A percentile compares a stretch with the other conserved stretches of the same genome.
Conservation (phyloP, 1,140 invertebrate species). For the Luehdorfia chinensis region DNA sequence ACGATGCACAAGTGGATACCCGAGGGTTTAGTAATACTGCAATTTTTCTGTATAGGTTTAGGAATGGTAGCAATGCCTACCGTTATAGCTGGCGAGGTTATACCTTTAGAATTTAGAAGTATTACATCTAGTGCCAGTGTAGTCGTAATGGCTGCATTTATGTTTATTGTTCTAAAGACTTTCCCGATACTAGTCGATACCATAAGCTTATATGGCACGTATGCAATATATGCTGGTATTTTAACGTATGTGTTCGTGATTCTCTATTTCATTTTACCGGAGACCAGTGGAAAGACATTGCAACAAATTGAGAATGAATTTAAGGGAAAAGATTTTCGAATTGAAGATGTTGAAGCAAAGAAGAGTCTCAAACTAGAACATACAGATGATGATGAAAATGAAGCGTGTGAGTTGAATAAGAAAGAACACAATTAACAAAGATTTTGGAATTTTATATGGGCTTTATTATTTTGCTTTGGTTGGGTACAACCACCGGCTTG, state of each 20-base stretch:
- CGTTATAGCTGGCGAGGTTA: slow-evolving; percentile 39
- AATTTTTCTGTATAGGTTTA: slow-evolving; percentile 29
- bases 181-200: slow-evolving; percentile 28
- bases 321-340: slow-evolving; percentile 8
- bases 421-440: not conserved
- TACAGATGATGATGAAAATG: not conserved
- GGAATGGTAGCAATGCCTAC: slow-evolving; percentile 33
- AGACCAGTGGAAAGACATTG: slow-evolving; percentile 52
- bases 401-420: not conserved
- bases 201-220: slow-evolving; percentile 41
- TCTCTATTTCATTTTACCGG: slow-evolving; percentile 43
- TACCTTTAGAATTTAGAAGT: slow-evolving; percentile 40
- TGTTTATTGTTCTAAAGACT: slow-evolving; percentile 36
- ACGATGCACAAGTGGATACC: slow-evolving; percentile 27
- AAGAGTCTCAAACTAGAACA: not conserved
- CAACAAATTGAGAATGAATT: slow-evolving; percentile 59
- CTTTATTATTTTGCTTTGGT: no score
- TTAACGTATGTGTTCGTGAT: slow-evolving; percentile 34
- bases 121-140: slow-evolving; percentile 32
- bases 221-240: slow-evolving; percentile 33
- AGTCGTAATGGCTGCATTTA: slow-evolving; percentile 16
- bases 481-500: no score
- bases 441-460: no score
- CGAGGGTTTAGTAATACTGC: slow-evolving; percentile 23
- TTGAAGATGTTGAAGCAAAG: slow-evolving; percentile 1